Evolutionary conservation across 2,797 vertebrate genomes (phyloP).

Genomic region (Avahi laniger): DNA sequence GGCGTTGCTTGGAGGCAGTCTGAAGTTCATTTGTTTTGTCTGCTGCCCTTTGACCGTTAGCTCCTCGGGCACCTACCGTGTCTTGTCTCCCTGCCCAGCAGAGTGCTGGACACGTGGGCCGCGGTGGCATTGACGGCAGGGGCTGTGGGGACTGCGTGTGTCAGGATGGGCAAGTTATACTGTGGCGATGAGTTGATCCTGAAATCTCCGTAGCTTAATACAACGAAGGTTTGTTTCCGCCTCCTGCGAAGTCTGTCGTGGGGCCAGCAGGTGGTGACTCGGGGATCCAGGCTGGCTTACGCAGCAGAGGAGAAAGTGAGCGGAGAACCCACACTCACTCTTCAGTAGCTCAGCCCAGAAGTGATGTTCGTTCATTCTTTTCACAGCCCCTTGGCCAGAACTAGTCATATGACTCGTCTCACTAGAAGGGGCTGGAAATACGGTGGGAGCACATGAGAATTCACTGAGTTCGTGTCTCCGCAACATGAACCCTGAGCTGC

Average conservation of each 20-base stretch:
- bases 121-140: neutral
- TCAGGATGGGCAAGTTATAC: neutral
- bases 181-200: neutral
- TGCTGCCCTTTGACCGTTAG: neutral
- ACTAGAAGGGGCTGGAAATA: neutral
- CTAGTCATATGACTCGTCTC: neutral
- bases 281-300: neutral
- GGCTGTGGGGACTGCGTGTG: neutral
- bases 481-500: neutral
- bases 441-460: neutral
- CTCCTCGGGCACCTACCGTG: accelerated
- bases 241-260: neutral
- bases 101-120: neutral
- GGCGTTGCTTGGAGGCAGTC: neutral
- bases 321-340: neutral
- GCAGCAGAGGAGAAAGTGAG: neutral
- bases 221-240: neutral
- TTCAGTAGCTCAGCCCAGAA: neutral
- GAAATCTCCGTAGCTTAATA: neutral
- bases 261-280: neutral
- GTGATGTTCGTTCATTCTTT: neutral
- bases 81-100: neutral
- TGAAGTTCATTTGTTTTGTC: neutral
- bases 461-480: neutral
- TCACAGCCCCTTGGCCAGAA: neutral